Evolutionary conservation across 1,140 invertebrate species (phyloP).

Genomic region (Drosophila prosaltans): DNA sequence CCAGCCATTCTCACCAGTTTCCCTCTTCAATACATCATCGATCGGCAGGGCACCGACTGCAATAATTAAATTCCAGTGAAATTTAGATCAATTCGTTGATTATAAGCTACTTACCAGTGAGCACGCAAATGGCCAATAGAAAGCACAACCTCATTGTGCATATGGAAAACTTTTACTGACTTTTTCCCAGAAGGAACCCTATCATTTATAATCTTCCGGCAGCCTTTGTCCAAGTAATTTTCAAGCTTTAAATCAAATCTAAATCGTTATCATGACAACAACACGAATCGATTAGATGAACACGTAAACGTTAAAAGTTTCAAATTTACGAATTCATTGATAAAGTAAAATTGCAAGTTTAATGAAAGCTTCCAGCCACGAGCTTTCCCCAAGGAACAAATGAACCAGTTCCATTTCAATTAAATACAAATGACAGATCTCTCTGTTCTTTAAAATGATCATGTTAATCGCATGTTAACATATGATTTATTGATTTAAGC

Average conservation of each 20-base stretch:
- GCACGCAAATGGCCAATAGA: slow-evolving; percentile 49
- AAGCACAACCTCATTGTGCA: slow-evolving; percentile 62
- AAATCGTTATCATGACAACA: slow-evolving; percentile 36
- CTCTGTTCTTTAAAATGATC: not conserved
- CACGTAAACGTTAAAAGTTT: not conserved
- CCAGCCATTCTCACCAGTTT: slow-evolving; percentile 60
- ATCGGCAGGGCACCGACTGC: slow-evolving; percentile 50
- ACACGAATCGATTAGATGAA: slow-evolving; percentile 19
- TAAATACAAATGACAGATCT: not conserved
- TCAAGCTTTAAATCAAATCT: slow-evolving; percentile 30
- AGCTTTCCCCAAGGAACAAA: not conserved
- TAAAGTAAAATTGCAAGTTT: no score
- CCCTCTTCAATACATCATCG: slow-evolving; percentile 36
- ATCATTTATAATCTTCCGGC: slow-evolving; percentile 57
- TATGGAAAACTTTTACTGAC: slow-evolving; percentile 40
- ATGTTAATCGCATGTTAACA: slow-evolving; percentile 30
- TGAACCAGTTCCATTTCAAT: not conserved
- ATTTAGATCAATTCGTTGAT: not conserved
- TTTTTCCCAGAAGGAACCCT: not conserved
- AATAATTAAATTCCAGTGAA: not conserved
- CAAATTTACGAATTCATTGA: slow-evolving; percentile 8
- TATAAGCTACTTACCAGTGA: slow-evolving; percentile 58
- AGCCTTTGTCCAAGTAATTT: not conserved
- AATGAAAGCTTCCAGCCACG: not conserved
- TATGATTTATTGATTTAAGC: slow-evolving; percentile 23